phyloP scores from a whole-genome alignment of 2,888 invertebrate genomes.

The Cremastinae sp. region DNA sequence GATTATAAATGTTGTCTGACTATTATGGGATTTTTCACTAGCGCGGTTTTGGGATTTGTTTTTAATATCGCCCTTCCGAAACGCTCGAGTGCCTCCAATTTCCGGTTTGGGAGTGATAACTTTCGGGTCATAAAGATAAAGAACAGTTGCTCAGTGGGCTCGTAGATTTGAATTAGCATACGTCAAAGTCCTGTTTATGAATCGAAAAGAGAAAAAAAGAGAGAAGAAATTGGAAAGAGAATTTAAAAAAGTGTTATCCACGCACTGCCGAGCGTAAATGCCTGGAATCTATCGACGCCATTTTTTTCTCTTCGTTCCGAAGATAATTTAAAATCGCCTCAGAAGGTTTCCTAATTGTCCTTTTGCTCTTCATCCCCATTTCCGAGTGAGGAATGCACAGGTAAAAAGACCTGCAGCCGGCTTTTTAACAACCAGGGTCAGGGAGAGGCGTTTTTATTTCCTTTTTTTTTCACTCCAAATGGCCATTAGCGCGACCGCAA shows the following conservation, averaged over 20 bases:
- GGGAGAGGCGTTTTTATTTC: conserved; percentile 35
- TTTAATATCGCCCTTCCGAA: too few species aligned
- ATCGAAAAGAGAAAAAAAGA: conserved; percentile 6
- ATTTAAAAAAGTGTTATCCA: conserved; percentile 47
- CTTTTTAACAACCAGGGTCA: conserved; percentile 17
- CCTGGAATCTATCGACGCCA: conserved; percentile 8
- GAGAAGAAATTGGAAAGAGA: conserved; percentile 1
- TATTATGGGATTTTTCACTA: too few species aligned
- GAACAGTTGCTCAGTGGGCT: background rate
- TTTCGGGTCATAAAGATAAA: too few species aligned
- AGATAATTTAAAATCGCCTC: conserved; percentile 6
- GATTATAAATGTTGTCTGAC: too few species aligned
- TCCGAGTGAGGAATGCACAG: conserved; percentile 17
- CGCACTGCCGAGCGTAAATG: conserved; percentile 51
- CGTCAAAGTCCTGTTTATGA: conserved; percentile 55
- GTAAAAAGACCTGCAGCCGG: conserved; percentile 13
- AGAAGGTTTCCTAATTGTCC: background rate
- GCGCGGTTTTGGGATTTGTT: too few species aligned
- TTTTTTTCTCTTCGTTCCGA: background rate
- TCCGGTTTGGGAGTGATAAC: too few species aligned
- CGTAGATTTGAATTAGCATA: conserved; percentile 27
- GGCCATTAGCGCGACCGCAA: conserved; percentile 52
- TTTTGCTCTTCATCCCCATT: background rate
- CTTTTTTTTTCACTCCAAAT: conserved; percentile 3
- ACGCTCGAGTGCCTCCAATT: too few species aligned